Evolutionary conservation across 2,113 vertebrate genomes (phyloP).

Genomic region (Gymnarchus niloticus): DNA sequence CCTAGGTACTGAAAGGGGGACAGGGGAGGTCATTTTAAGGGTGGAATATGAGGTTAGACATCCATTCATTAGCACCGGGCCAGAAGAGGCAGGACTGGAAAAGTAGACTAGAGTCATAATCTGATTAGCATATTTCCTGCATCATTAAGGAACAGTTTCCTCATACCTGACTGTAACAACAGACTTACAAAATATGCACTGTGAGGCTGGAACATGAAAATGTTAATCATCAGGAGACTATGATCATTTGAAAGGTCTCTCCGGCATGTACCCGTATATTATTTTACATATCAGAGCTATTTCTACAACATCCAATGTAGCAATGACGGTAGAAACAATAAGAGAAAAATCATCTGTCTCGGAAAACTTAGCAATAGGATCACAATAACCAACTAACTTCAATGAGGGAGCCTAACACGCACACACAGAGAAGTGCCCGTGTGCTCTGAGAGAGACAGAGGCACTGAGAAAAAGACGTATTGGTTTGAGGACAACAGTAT

Average conservation of each 20-base stretch:
- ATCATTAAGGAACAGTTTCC: no score
- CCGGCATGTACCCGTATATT: not conserved
- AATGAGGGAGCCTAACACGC: not conserved
- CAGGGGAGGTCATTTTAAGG: no score
- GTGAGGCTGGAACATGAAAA: not conserved
- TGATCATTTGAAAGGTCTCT: not conserved
- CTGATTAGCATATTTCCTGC: no score
- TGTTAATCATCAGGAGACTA: not conserved
- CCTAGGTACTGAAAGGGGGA: no score
- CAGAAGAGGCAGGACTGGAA: no score
- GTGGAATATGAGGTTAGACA: no score
- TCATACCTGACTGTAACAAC: not conserved
- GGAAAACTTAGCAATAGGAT: not conserved
- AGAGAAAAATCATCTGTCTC: not conserved
- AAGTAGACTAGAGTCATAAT: no score
- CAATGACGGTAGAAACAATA: not conserved
- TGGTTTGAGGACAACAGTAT: not conserved
- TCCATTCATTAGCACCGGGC: no score
- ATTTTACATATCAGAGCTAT: constrained; percentile 10
- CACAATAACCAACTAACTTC: not conserved
- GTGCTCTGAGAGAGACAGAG: not conserved
- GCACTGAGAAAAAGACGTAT: not conserved
- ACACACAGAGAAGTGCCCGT: not conserved
- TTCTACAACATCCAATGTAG: not conserved
- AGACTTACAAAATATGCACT: not conserved